phyloP scores from a whole-genome alignment of 2,797 vertebrate genomes.

The Tauraco hartlaubi region DNA sequence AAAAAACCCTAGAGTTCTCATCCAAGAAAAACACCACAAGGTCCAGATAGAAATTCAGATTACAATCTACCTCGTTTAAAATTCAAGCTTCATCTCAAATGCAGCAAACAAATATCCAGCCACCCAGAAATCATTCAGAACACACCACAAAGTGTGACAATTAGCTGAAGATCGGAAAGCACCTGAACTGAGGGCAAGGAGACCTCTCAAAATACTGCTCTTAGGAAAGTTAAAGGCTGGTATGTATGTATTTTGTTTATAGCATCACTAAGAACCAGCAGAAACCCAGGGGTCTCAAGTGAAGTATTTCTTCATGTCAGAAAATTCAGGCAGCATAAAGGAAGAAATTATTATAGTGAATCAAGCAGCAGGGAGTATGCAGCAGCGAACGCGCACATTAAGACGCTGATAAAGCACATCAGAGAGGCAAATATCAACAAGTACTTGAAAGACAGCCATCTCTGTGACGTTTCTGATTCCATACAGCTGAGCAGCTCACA shows the following conservation, averaged over 20 bases:
- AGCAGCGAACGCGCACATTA: background rate
- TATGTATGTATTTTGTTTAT: background rate
- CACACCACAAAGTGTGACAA: background rate
- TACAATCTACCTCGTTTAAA: conserved; percentile 17
- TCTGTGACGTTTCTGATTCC: background rate
- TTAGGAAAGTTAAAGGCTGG: background rate
- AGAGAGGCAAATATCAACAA: background rate
- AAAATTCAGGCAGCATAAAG: conserved; percentile 9
- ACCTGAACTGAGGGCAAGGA: background rate
- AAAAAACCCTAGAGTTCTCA: background rate
- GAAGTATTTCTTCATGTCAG: background rate
- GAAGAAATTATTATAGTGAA: background rate
- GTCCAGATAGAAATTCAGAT: conserved; percentile 20
- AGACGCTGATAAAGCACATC: background rate
- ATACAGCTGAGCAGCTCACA: background rate
- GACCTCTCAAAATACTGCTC: background rate
- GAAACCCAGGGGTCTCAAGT: background rate
- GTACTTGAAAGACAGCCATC: background rate
- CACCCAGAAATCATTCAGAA: background rate
- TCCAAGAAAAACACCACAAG: background rate
- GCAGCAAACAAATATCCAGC: conserved; percentile 19
- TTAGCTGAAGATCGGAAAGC: background rate
- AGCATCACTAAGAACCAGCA: background rate
- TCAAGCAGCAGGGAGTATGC: conserved; percentile 1
- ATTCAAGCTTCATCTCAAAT: conserved; percentile 33